phyloP scores from a whole-genome alignment of 1,140 invertebrate genomes.

The Drosophila carrolli region DNA sequence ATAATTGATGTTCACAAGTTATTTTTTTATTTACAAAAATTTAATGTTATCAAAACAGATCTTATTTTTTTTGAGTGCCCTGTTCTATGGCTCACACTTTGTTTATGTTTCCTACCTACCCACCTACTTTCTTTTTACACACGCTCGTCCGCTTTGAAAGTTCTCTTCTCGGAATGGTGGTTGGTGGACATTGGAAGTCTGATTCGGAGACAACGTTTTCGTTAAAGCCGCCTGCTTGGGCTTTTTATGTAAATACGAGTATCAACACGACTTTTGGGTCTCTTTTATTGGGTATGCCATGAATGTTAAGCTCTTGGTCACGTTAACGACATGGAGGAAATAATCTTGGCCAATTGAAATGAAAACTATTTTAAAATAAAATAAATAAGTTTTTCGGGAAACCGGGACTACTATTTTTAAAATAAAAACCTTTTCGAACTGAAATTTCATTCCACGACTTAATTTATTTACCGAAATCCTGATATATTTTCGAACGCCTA shows the following conservation, averaged over 20 bases:
- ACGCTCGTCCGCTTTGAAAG: slow-evolving; percentile 51
- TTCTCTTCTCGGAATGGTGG: slow-evolving; percentile 49
- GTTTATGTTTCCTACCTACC: slow-evolving; percentile 67
- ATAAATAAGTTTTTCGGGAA: too few species aligned
- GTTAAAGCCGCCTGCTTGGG: slow-evolving; percentile 28
- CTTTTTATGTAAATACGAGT: slow-evolving; percentile 51
- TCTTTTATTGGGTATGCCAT: slow-evolving; percentile 17
- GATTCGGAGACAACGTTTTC: slow-evolving; percentile 32
- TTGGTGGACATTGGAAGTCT: slow-evolving; percentile 32
- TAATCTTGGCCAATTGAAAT: background rate
- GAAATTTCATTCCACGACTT: too few species aligned
- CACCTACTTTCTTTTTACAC: slow-evolving; percentile 80
- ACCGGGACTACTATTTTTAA: too few species aligned
- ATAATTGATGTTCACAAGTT: too few species aligned
- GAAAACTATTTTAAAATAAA: too few species aligned
- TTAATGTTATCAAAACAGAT: too few species aligned
- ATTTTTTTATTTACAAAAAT: too few species aligned
- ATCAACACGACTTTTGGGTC: slow-evolving; percentile 8
- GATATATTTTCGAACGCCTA: too few species aligned
- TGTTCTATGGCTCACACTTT: slow-evolving; percentile 66
- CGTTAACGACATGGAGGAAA: background rate
- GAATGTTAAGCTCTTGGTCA: background rate
- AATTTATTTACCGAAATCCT: background rate
- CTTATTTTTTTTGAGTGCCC: slow-evolving; percentile 23
- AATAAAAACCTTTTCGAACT: too few species aligned